Percentiles rank a stretch among this genome's conserved stretches.
phyloP scores from a whole-genome alignment of 2,888 invertebrate species.

The Exocentrus adspersus region DNA sequence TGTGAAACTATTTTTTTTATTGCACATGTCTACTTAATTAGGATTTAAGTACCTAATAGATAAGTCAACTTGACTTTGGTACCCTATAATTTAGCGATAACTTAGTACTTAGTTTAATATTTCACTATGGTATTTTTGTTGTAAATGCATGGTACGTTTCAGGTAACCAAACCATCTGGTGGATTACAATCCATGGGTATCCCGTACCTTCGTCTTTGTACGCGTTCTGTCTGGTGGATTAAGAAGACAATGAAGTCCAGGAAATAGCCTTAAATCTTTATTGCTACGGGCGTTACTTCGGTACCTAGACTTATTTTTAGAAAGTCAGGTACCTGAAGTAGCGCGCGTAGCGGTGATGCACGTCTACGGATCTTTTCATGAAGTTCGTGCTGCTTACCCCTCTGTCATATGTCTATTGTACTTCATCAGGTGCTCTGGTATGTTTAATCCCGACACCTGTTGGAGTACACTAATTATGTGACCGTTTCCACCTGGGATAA shows the following conservation, averaged over 20 bases:
- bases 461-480: constrained; percentile 98
- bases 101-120: background rate
- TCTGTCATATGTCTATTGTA: constrained; percentile 97
- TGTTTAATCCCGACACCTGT: constrained; percentile 94
- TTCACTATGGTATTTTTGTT: background rate
- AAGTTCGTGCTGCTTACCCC: constrained; percentile 38
- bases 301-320: constrained; percentile 81
- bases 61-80: too few relatives aligned
- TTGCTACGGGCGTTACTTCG: constrained; percentile 88
- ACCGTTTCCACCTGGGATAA: constrained; percentile 63
- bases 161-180: constrained; percentile 3
- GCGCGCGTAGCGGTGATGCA: constrained; percentile 84
- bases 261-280: constrained; percentile 50
- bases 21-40: background rate
- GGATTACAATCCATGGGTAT: too few relatives aligned
- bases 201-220: background rate
- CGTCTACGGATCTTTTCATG: background rate
- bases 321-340: constrained; percentile 99
- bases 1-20: background rate
- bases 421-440: constrained; percentile 99
- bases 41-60: too few relatives aligned
- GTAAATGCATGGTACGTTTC: background rate
- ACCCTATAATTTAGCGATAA: background rate
- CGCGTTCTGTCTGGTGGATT: background rate
- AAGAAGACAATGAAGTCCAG: constrained; percentile 35